Evolutionary conservation across 2,113 vertebrate species (phyloP).

Genomic region (Lepidothrix coronata): DNA sequence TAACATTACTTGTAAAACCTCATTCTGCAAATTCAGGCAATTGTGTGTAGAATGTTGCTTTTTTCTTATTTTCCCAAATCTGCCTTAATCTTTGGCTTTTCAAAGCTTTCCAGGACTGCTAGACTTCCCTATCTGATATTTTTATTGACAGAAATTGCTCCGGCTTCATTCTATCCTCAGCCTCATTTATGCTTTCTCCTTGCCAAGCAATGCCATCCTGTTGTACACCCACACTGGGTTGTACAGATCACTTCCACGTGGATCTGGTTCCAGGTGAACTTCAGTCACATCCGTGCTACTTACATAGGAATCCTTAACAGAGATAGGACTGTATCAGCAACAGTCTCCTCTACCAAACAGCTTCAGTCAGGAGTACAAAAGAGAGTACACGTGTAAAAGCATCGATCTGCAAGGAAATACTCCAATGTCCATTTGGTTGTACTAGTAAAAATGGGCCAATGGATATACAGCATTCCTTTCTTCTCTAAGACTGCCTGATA

Average conservation of each 20-base stretch:
- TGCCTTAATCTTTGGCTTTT: not conserved
- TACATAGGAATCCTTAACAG: not conserved
- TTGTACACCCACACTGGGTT: not conserved
- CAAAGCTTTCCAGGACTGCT: not conserved
- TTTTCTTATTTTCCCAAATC: not conserved
- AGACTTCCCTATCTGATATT: not conserved
- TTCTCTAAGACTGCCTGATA: not conserved
- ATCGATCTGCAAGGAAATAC: not conserved
- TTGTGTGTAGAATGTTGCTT: not conserved
- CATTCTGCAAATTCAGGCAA: not conserved
- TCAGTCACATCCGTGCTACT: not conserved
- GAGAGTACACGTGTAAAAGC: not conserved
- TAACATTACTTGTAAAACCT: not conserved
- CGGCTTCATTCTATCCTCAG: not conserved
- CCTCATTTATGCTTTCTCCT: not conserved
- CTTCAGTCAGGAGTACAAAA: not conserved
- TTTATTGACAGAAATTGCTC: not conserved
- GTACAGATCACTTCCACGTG: not conserved
- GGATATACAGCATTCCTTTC: not conserved
- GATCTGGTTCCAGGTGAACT: not conserved
- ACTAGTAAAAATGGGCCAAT: not conserved
- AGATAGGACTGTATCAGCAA: not conserved
- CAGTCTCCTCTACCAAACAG: not conserved
- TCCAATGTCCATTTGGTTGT: not conserved
- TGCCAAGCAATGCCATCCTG: not conserved